Conservation (phyloP, 2,113 vertebrate species). For the Chaetops frenatus region DNA sequence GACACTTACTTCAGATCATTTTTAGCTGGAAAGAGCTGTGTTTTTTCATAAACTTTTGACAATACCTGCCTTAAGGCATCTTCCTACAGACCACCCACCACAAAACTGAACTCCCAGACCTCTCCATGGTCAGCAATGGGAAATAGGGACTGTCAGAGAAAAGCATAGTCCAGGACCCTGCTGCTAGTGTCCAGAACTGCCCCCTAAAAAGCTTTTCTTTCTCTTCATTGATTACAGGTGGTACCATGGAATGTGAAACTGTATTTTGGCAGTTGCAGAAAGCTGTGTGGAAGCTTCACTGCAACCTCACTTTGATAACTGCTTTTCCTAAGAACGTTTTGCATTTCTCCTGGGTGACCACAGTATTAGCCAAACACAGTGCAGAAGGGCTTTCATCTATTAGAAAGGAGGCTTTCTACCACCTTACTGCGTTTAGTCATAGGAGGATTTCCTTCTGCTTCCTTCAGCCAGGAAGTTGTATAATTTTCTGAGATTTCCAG, state of each 20-base stretch:
- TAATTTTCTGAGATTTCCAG: background rate
- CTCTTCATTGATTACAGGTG: background rate
- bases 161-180: background rate
- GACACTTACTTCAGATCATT: background rate
- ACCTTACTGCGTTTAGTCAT: background rate
- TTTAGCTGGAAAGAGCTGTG: background rate
- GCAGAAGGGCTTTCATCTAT: background rate
- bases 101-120: background rate
- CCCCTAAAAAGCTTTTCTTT: background rate
- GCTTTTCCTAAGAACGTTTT: background rate
- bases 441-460: background rate
- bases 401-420: background rate
- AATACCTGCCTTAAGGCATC: background rate
- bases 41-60: background rate
- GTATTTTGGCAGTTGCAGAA: background rate
- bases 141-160: background rate
- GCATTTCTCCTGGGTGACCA: background rate
- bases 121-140: background rate
- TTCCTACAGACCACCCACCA: background rate
- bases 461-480: background rate
- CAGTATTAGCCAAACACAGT: background rate
- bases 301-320: background rate
- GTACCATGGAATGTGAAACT: background rate
- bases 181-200: background rate
- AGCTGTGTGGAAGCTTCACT: background rate